These are phyloP conservation scores for Cottoperca gobio DNA, from an alignment of 2,797 vertebrate genomes.

Conservation along the genomic window DNA sequence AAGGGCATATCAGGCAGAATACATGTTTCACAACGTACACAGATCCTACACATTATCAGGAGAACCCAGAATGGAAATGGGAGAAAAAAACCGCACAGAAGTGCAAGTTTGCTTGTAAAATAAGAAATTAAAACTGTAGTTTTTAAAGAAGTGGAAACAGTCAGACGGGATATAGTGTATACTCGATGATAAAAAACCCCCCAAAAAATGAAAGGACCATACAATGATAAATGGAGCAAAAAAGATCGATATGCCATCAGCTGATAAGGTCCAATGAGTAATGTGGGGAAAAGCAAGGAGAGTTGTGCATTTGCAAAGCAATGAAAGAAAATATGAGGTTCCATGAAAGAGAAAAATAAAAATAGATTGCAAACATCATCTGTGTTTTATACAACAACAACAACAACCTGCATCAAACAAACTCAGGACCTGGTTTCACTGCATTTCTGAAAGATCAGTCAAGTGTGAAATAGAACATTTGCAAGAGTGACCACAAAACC, in stretches of 20 bases:
- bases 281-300: neutral
- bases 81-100: neutral
- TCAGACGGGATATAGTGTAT: neutral
- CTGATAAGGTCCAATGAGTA: neutral
- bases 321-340: neutral
- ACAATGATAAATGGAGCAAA: conserved; percentile 36
- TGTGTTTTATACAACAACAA: neutral
- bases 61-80: neutral
- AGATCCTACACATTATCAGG: conserved; percentile 1
- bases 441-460: conserved; percentile 27
- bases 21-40: neutral
- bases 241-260: neutral
- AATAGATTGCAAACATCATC: neutral
- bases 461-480: conserved; percentile 52
- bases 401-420: conserved; percentile 9
- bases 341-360: neutral
- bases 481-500: conserved; percentile 30
- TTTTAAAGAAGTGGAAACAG: conserved; percentile 13
- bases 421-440: conserved; percentile 4
- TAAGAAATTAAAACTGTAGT: neutral
- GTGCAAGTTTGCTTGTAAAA: neutral
- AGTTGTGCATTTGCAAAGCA: neutral
- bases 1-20: neutral
- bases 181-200: conserved; percentile 1
- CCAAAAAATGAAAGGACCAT: conserved; percentile 12